Evolutionary conservation across 2,888 invertebrate genomes (phyloP), one percentile per base, ranked within the genome.

Genomic region (Polylopha cassiicola): DNA sequence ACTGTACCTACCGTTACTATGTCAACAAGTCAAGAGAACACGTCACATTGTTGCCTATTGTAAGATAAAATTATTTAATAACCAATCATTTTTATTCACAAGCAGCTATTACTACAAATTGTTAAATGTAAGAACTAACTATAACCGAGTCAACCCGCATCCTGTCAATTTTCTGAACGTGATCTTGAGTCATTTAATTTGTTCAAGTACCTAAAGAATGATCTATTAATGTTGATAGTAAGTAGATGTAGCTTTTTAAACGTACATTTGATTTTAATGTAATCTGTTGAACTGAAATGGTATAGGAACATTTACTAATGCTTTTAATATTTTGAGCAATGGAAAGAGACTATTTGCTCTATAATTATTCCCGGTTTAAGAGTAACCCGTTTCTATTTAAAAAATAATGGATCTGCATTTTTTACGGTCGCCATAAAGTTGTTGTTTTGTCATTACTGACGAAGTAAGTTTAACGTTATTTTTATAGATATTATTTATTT

Each of bases 401-500:
- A n/a, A n/a, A n/a, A n/a, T n/a, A n/a, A n/a, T n/a, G n/a, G n/a
- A n/a, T n/a, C n/a, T n/a, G 65, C 62, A 66, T 65, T 62, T 63
- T 64, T 69, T 61, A 67, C 62, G 60, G 64, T 63, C 61, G 66
- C 62, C 64, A 10, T 18, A 58, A 73, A 71, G 70, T 73, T 75
- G 73, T 79, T 78, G 74, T 75, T 71, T 73, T 73, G 73, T 75
- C 71, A 62, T 49, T 37, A 45, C 47, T 50, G 70, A 64, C 65
- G 58, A 66, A 65, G 57, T 74, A 72, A 73, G 66, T 72, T 64
- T 76, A 74, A 75, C 68, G 76, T 79, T 84, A 77, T 76, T 73
- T 74, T 80, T 77, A 65, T 27, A 34, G 31, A 29, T 78, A 81
- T 81, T 84, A 85, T 85, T 85, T 84, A 84, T 84, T 84, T 69